Evolutionary conservation across 2,888 invertebrate species (phyloP).

Genomic region (Anoplius nigerrimus): DNA sequence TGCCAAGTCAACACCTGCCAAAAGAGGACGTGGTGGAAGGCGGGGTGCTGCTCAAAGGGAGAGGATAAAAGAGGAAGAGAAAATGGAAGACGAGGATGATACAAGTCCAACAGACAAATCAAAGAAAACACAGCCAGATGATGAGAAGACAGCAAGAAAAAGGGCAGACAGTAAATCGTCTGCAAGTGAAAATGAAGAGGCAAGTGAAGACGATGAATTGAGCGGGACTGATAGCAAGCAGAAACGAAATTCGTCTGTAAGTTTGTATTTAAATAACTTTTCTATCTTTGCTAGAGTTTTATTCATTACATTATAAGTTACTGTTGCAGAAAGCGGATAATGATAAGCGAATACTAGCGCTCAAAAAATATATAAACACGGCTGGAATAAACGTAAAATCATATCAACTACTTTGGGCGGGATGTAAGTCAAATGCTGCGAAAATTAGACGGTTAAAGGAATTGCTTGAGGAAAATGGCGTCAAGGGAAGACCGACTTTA

Average conservation of each 20-base stretch:
- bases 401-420: constrained; percentile 62
- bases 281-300: too few species aligned
- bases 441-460: constrained; percentile 56
- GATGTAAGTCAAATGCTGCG: constrained; percentile 60
- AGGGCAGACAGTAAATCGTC: constrained; percentile 39
- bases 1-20: constrained; percentile 40
- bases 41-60: constrained; percentile 41
- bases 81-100: constrained; percentile 36
- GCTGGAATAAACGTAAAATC: constrained; percentile 64
- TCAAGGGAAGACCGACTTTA: constrained; percentile 62
- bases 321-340: constrained; percentile 42
- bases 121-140: constrained; percentile 9
- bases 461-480: constrained; percentile 63
- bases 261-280: too few species aligned
- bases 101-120: constrained; percentile 13
- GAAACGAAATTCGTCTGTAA: constrained; percentile 32
- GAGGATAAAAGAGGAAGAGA: constrained; percentile 40
- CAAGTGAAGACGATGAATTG: constrained; percentile 29
- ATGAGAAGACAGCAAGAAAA: constrained; percentile 34
- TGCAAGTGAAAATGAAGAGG: constrained; percentile 34
- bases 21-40: constrained; percentile 49
- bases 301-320: constrained; percentile 19
- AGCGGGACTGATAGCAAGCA: constrained; percentile 14
- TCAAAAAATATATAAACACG: constrained; percentile 62
- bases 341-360: constrained; percentile 52